Evolutionary conservation across 2,797 vertebrate species (phyloP).

Genomic region (Telmatherina bonti): DNA sequence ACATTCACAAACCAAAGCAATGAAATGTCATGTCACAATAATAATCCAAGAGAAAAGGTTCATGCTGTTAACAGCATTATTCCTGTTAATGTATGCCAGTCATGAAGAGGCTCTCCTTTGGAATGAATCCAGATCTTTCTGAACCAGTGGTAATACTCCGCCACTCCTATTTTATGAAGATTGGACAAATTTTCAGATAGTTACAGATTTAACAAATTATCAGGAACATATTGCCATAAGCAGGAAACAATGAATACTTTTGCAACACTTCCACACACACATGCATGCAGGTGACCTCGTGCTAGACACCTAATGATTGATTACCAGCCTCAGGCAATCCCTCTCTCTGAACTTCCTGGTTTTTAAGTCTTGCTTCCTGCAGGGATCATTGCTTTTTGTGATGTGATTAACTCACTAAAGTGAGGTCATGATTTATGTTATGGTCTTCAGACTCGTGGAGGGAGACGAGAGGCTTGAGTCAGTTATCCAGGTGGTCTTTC

Average conservation of each 20-base stretch:
- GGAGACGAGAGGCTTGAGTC: constrained; percentile 39
- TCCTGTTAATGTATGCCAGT: constrained; percentile 35
- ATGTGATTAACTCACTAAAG: constrained; percentile 68
- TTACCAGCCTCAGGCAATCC: constrained; percentile 69
- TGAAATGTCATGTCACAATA: constrained; percentile 19
- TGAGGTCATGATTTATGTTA: constrained; percentile 66
- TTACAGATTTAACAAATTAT: constrained; percentile 5
- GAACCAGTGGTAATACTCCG: constrained; percentile 3
- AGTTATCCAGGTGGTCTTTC: constrained; percentile 62
- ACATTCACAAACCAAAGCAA: constrained; percentile 26
- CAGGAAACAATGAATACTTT: constrained; percentile 43
- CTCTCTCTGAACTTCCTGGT: constrained; percentile 73
- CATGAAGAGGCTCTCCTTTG: constrained; percentile 29
- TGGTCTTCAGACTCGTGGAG: constrained; percentile 57
- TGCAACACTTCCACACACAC: constrained; percentile 26
- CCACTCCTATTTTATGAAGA: constrained; percentile 12
- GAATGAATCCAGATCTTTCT: constrained; percentile 18
- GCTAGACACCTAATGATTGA: constrained; percentile 72
- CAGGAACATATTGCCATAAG: constrained; percentile 5
- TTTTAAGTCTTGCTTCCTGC: constrained; percentile 70
- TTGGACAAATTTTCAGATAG: constrained; percentile 8
- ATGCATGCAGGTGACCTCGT: constrained; percentile 57
- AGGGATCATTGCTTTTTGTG: constrained; percentile 62
- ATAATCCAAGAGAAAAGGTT: constrained; percentile 33
- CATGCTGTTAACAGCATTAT: constrained; percentile 30